Base-by-base conservation (phyloP, 1,140 invertebrate species). In the Zaprionus gabonicus region DNA sequence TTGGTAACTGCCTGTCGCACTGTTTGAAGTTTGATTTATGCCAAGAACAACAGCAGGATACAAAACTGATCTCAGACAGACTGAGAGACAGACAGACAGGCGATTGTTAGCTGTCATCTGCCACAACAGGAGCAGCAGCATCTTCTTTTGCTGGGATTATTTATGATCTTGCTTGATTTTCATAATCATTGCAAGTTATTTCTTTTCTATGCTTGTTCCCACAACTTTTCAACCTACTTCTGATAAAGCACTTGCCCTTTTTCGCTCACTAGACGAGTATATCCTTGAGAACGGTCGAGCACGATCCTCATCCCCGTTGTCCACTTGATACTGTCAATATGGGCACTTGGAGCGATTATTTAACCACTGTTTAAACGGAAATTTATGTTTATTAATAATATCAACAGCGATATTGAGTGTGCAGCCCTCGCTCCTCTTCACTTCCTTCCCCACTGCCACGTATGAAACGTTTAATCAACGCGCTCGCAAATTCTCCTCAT, bases 381-480 rank as follows among this genome's bases (percentile, higher is more conserved):
- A 86, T 86, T 82, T 82, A 85, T 86, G 73, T 83, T 87, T 87
- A 87, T 84, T 88, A 87, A 88, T 87, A 88, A 81, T 87, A 87
- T 87, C 83, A 87, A 88, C 83, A 88, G 71, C 71, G 38, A 58
- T 72, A 60, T 76, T 66, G 38, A 51, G 23, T 71, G 62, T 64
- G 23, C n/a, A 15, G 9, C 31, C 31, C 31, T 34, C 31, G 10
- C 34, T 57, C 23, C n/a, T 6, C 28, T 31, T 28, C 28, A 28
- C 15, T 17, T 15, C 38, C 13, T 46, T 15, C 36, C n/a, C 28
- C 60, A 51, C 20, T 17, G 12, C 46, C n/a, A 3, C 31, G 9
- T 51, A 46, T 31, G 58, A 64, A 85, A 55, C 83, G 83, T 87
- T 86, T 87, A 82, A 87, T 87, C 71, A 86, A 85, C 79, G 71